phyloP scores from a whole-genome alignment of 2,888 invertebrate genomes.

The Liodrosophila aerea region DNA sequence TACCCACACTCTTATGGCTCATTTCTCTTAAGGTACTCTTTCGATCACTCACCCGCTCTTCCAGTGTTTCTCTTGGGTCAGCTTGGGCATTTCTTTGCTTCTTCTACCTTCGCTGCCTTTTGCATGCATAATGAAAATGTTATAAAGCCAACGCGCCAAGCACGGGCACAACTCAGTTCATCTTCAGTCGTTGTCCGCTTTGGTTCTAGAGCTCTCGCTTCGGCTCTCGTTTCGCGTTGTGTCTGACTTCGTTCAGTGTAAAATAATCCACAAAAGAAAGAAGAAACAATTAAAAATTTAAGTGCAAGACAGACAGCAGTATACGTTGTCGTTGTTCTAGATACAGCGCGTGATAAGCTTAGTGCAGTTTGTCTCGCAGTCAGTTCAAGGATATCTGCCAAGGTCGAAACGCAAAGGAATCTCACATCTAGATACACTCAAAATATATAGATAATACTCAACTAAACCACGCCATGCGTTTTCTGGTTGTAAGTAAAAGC shows the following conservation, averaged over 20 bases:
- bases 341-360: slow-evolving; percentile 36
- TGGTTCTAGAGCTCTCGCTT: slow-evolving; percentile 51
- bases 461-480: slow-evolving; percentile 59
- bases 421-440: neutral
- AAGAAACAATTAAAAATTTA: slow-evolving; percentile 27
- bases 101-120: slow-evolving; percentile 10
- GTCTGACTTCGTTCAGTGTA: too few relatives aligned
- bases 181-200: slow-evolving; percentile 77
- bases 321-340: slow-evolving; percentile 26
- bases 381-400: slow-evolving; percentile 68
- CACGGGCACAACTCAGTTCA: slow-evolving; percentile 80
- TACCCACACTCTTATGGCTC: slow-evolving; percentile 7
- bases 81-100: slow-evolving; percentile 70
- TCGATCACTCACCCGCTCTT: slow-evolving; percentile 9
- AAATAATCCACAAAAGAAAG: slow-evolving; percentile 3
- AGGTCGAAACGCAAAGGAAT: slow-evolving; percentile 26
- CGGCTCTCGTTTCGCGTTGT: slow-evolving; percentile 2
- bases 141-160: slow-evolving; percentile 79
- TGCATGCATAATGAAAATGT: slow-evolving; percentile 75
- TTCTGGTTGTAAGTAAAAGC: slow-evolving; percentile 61
- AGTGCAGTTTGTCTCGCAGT: slow-evolving; percentile 53
- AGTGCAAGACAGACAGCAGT: slow-evolving; percentile 34
- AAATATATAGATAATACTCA: slow-evolving; percentile 3
- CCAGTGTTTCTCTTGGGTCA: slow-evolving; percentile 32
- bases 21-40: slow-evolving; percentile 13